Conservation (phyloP, 2,797 vertebrate species). For the Liasis olivaceus region DNA sequence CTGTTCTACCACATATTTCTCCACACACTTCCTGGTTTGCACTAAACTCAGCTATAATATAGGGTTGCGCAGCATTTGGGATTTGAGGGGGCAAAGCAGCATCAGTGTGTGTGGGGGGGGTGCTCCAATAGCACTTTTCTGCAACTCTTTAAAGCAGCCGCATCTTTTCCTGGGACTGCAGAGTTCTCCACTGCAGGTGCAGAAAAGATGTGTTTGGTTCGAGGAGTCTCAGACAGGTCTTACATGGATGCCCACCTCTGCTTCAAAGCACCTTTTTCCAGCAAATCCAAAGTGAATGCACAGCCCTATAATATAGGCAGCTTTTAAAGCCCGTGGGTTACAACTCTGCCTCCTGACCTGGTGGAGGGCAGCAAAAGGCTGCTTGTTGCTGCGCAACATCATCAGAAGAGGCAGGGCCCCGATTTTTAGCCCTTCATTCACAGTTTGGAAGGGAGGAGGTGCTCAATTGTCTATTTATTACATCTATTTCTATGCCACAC, state of each 20-base stretch:
- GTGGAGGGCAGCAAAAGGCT: background rate
- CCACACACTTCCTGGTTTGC: background rate
- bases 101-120: background rate
- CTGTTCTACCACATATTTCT: background rate
- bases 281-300: background rate
- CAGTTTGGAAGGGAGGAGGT: background rate
- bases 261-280: background rate
- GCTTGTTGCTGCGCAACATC: background rate
- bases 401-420: background rate
- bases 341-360: background rate
- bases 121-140: background rate
- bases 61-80: background rate
- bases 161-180: background rate
- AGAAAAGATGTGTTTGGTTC: background rate
- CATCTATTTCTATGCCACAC: background rate
- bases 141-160: background rate
- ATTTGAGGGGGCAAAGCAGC: background rate
- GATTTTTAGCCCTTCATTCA: background rate
- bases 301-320: background rate
- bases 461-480: background rate
- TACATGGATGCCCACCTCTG: background rate
- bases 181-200: background rate
- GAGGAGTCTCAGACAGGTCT: background rate
- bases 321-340: background rate
- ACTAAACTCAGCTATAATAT: background rate